Percentiles rank a stretch among this genome's conserved stretches.
phyloP scores from a whole-genome alignment of 2,113 vertebrate genomes.

The Alaudala cheleensis region DNA sequence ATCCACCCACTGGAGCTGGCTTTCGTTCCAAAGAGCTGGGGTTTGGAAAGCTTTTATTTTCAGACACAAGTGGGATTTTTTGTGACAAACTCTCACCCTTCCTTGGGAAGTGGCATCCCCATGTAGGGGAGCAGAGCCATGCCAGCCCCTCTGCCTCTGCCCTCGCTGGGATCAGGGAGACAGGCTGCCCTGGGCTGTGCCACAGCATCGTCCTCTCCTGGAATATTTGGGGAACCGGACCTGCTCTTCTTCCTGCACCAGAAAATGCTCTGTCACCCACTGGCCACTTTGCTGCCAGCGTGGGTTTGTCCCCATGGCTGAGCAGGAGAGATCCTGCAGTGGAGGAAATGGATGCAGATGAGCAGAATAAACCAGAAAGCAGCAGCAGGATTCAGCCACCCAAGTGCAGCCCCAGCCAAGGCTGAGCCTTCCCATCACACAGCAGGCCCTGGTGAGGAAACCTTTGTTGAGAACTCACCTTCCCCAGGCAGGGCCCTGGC shows the following conservation, averaged over 20 bases:
- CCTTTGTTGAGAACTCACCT: not conserved
- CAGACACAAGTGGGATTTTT: not conserved
- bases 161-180: fast-evolving
- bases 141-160: fast-evolving
- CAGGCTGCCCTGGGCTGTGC: not conserved
- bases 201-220: fast-evolving
- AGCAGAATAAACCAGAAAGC: fast-evolving
- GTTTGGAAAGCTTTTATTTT: not conserved
- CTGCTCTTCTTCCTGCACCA: not conserved
- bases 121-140: fast-evolving
- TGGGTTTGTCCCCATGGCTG: fast-evolving
- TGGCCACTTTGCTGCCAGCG: not conserved
- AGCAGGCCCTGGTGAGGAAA: not conserved
- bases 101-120: fast-evolving
- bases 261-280: fast-evolving
- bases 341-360: not conserved
- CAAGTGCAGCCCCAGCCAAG: not conserved
- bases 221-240: not conserved
- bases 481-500: not conserved
- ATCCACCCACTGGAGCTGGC: not conserved
- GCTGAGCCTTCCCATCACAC: not conserved
- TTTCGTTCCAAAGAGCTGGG: not conserved
- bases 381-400: not conserved
- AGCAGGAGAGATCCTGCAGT: not conserved
- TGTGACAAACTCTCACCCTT: not conserved